phyloP scores from a whole-genome alignment of 2,888 invertebrate species.

The Ophion costatus region DNA sequence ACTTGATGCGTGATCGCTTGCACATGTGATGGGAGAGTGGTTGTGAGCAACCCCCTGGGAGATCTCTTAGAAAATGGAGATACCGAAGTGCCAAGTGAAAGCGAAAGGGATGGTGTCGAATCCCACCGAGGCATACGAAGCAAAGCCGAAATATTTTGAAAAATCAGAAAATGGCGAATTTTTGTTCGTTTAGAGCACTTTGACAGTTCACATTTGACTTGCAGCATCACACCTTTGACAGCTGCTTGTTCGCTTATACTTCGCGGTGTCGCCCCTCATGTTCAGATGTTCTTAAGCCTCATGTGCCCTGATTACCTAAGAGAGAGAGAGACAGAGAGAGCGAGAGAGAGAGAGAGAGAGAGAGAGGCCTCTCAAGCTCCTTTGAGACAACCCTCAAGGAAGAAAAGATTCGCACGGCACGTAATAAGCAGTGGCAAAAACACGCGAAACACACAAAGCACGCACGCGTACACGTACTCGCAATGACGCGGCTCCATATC shows the following conservation, averaged over 20 bases:
- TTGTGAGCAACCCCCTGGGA: too few relatives aligned
- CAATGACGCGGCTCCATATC: neutral
- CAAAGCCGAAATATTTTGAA: too few relatives aligned
- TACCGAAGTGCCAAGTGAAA: too few relatives aligned
- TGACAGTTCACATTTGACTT: neutral
- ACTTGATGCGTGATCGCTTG: too few relatives aligned
- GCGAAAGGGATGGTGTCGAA: too few relatives aligned
- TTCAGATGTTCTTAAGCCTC: neutral
- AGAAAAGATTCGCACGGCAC: constrained; percentile 33
- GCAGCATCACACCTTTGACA: neutral
- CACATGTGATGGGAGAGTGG: too few relatives aligned
- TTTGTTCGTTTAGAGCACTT: neutral
- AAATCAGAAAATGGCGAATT: neutral
- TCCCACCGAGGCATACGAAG: too few relatives aligned
- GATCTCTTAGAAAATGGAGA: too few relatives aligned
- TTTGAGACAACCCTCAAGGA: constrained; percentile 2
- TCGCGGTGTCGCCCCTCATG: neutral
- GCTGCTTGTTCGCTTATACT: constrained; percentile 4
- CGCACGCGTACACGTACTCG: neutral
- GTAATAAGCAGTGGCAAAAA: constrained; percentile 26
- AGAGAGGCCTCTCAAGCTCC: constrained; percentile 17
- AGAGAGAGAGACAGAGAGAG: neutral
- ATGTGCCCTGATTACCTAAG: constrained; percentile 34
- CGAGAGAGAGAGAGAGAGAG: neutral
- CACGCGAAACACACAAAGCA: constrained; percentile 12